These are phyloP conservation scores for Drosophila trapezifrons DNA, from an alignment of 1,140 invertebrate species.

Conservation along the genomic window DNA sequence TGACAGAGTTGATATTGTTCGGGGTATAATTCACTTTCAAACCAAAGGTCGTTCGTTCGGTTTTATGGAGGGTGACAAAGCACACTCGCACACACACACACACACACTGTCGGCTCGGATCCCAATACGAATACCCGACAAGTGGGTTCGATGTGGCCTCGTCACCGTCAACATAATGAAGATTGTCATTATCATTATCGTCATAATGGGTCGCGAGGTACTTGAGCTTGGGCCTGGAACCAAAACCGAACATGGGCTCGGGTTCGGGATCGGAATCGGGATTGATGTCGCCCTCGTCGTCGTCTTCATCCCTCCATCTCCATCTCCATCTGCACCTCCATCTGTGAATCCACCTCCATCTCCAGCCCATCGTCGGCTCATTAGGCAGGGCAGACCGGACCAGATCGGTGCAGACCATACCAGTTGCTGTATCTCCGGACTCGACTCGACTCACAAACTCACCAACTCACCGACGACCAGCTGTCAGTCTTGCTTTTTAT, in stretches of 20 bases:
- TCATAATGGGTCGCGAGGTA: constrained; percentile 53
- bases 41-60: constrained; percentile 49
- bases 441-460: not conserved
- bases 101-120: not conserved
- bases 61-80: constrained; percentile 45
- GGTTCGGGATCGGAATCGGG: constrained; percentile 14
- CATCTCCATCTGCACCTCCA: constrained; percentile 10
- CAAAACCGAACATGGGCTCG: constrained; percentile 17
- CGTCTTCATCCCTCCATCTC: constrained; percentile 17
- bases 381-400: constrained; percentile 61
- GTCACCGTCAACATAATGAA: constrained; percentile 43
- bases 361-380: constrained; percentile 32
- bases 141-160: constrained; percentile 55
- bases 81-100: constrained; percentile 10
- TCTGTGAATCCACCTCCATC: constrained; percentile 15
- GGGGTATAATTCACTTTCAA: constrained; percentile 37
- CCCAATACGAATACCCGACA: constrained; percentile 22
- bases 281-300: constrained; percentile 32
- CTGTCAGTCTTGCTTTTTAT: constrained; percentile 65
- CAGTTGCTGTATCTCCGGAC: constrained; percentile 48
- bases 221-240: constrained; percentile 29
- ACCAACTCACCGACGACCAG: constrained; percentile 50
- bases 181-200: constrained; percentile 33
- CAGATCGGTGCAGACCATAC: constrained; percentile 58
- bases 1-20: constrained; percentile 30